Conservation (phyloP, 1,140 invertebrate genomes). For the Megathymus violae region DNA sequence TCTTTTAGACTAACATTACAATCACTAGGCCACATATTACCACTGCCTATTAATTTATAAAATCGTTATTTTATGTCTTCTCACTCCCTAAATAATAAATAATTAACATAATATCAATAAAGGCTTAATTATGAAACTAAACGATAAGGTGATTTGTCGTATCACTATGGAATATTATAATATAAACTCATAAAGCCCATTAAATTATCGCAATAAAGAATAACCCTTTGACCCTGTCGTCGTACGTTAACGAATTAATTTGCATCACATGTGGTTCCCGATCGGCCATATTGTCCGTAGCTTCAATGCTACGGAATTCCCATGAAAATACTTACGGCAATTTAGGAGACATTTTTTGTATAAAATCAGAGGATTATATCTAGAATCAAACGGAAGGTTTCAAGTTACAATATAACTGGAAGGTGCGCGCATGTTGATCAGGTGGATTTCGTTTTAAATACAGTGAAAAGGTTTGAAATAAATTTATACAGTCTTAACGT, state of each 20-base stretch:
- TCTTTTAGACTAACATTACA: no score
- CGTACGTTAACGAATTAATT: slow-evolving; percentile 10
- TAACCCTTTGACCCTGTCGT: slow-evolving; percentile 13
- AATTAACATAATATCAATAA: not conserved
- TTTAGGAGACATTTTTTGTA: slow-evolving; percentile 13
- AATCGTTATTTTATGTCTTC: no score
- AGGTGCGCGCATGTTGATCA: not conserved
- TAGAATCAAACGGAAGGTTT: slow-evolving; percentile 6
- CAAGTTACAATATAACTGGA: slow-evolving; percentile 11
- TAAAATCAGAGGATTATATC: slow-evolving; percentile 20
- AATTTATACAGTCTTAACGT: no score
- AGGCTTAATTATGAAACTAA: not conserved
- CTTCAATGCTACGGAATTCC: slow-evolving; percentile 17
- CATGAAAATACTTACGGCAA: slow-evolving; percentile 19
- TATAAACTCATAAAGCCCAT: slow-evolving; percentile 2
- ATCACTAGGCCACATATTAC: no score
- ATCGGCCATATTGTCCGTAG: not conserved
- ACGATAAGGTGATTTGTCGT: not conserved
- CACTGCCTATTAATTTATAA: no score
- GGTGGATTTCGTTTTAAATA: no score
- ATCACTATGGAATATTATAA: not conserved
- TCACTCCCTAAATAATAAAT: no score
- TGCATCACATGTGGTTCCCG: slow-evolving; percentile 8
- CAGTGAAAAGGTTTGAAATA: no score
- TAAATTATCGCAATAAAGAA: slow-evolving; percentile 1